Base-by-base conservation (phyloP, 2,113 vertebrate genomes). In the Cebidichthys violaceus region DNA sequence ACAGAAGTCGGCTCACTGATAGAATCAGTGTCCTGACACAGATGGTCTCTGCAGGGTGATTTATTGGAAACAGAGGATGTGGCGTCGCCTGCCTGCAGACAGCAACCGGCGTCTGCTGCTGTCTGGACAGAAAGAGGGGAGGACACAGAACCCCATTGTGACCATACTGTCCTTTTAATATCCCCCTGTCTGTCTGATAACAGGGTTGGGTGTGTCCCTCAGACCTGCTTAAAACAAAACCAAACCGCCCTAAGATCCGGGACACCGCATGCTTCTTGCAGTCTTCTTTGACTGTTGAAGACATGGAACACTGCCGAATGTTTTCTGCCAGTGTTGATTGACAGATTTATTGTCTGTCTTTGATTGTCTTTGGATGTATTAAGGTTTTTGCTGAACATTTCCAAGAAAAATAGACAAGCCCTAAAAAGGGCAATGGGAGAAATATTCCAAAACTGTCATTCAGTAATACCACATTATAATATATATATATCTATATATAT, bases 31-130 rank as follows among this genome's bases (percentile, higher is more conserved):
- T 27, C 77, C 80, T 68, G 89, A 74, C 89, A 84, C 67, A 14
- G 50, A 77, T 45, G 74, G 68, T 77, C 31, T 47, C 50, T 6
- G 4, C 60, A 11, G 3, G 0, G 7, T 89, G 89, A 91, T 92
- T 91, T 83, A 91, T 88, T 87, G 77, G 43, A 29, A 54, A 13
- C 35, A 75, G 33, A 89, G 79, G 88, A 89, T 85, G 88, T 86
- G 79, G 55, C n/a, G 41, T 81, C 29, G 37, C 72, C 71, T 33
- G 74, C 60, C 66, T 62, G 62, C 72, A 82, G 89, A 89, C 80
- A 81, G 69, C 72, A 71, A 68, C 81, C 82, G 85, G 85, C 79
- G 71, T 84, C 83, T 86, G 72, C 77, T 75, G 39, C 45, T 54
- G 77, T 84, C 77, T 88, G 68, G 59, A 75, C 35, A 33, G 72